These are phyloP conservation scores for Drosophila gunungcola DNA, from an alignment of 1,140 invertebrate genomes.

Conservation along the genomic window DNA sequence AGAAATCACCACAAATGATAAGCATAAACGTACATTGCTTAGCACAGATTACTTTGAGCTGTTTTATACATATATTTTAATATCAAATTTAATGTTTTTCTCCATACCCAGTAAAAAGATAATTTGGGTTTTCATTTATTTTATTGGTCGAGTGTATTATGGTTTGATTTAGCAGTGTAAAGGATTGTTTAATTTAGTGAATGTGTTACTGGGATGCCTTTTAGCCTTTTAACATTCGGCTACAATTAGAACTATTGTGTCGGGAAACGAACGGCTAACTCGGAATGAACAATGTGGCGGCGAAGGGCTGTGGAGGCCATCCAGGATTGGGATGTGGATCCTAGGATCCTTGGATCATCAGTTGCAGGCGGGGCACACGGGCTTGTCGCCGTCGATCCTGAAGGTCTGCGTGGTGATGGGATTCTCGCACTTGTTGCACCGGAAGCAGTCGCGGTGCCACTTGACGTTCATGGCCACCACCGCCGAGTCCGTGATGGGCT, in stretches of 20 bases:
- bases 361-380: slow-evolving; percentile 86
- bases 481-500: slow-evolving; percentile 90
- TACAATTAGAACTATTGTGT: slow-evolving; percentile 1
- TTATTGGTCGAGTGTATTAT: no score
- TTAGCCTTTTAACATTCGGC: not conserved
- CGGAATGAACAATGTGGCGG: slow-evolving; percentile 19
- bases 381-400: slow-evolving; percentile 87
- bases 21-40: no score
- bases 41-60: no score
- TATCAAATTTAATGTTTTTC: no score
- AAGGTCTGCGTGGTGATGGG: slow-evolving; percentile 87
- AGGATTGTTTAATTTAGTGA: no score
- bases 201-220: not conserved
- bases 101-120: no score
- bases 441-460: slow-evolving; percentile 90
- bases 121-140: no score
- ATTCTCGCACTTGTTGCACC: slow-evolving; percentile 88
- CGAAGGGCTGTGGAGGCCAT: not conserved
- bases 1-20: no score
- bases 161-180: no score
- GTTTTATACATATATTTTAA: no score
- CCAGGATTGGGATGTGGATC: not conserved
- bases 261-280: slow-evolving; percentile 36
- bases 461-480: slow-evolving; percentile 88
- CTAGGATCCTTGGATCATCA: slow-evolving; percentile 7